Percentiles rank a stretch among this genome's conserved stretches.
phyloP scores from a whole-genome alignment of 2,797 vertebrate genomes.

The Apogon talboti region DNA sequence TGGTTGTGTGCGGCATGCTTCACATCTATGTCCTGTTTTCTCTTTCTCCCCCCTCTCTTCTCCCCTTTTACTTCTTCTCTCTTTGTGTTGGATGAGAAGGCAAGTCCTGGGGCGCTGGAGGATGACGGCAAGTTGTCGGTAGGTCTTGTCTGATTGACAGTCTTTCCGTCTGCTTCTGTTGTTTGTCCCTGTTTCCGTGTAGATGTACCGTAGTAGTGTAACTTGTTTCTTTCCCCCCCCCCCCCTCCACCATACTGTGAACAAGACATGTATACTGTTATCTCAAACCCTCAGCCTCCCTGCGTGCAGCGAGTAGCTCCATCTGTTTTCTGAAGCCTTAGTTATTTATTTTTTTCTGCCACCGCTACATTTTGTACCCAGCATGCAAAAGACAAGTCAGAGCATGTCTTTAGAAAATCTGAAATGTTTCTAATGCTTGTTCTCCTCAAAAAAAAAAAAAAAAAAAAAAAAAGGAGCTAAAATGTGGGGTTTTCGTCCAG shows the following conservation, averaged over 20 bases:
- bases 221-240: constrained; percentile 49
- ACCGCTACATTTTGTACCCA: constrained; percentile 20
- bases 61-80: constrained; percentile 75
- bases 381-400: constrained; percentile 51
- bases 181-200: constrained; percentile 69
- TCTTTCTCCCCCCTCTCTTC: constrained; percentile 52
- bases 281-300: constrained; percentile 56
- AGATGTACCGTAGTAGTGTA: constrained; percentile 29
- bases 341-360: constrained; percentile 5
- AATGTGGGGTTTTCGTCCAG: constrained; percentile 22
- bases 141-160: constrained; percentile 83
- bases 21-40: constrained; percentile 83
- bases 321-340: constrained; percentile 36
- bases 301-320: constrained; percentile 33
- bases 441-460: constrained; percentile 3
- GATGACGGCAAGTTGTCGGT: constrained; percentile 94
- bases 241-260: constrained; percentile 52
- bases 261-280: constrained; percentile 44
- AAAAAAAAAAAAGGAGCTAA: too few species aligned
- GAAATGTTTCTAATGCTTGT: constrained; percentile 25
- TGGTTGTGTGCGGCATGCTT: constrained; percentile 79
- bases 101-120: constrained; percentile 85
- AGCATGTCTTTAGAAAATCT: constrained; percentile 34
- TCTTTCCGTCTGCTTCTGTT: constrained; percentile 62
- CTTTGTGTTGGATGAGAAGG: constrained; percentile 85